These are phyloP conservation scores for Echinometra lucunter DNA, from an alignment of 53 echinoderm and acorn worm genomes.

Conservation along the genomic window DNA sequence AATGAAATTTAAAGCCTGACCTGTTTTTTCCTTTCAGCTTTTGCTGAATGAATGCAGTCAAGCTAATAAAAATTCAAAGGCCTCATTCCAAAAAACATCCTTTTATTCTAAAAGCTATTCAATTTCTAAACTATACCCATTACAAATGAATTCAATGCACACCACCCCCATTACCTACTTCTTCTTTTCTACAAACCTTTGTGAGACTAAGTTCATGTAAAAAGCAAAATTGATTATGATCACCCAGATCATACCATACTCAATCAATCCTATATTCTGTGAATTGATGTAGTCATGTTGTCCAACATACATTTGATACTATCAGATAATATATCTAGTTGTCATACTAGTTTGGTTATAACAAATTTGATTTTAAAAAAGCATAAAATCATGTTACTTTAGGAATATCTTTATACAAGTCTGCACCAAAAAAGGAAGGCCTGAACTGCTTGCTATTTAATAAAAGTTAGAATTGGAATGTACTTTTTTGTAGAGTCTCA, in stretches of 20 bases:
- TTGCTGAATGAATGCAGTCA: background rate
- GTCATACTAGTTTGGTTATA: background rate
- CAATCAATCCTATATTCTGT: background rate
- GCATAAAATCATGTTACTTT: background rate
- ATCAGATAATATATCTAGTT: background rate
- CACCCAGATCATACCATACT: background rate
- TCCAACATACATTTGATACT: background rate
- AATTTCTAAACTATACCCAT: background rate
- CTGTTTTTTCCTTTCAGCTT: background rate
- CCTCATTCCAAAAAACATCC: background rate
- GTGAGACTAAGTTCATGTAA: background rate
- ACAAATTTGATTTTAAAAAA: background rate
- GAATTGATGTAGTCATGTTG: background rate
- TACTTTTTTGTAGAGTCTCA: background rate
- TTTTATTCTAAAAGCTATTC: background rate
- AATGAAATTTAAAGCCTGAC: slow-evolving; percentile 19
- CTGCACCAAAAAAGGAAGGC: background rate
- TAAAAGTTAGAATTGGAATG: background rate
- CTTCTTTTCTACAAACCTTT: background rate
- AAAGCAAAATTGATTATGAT: background rate
- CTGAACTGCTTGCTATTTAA: background rate
- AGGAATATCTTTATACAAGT: background rate
- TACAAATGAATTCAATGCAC: background rate
- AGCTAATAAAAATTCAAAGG: background rate
- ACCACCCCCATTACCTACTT: background rate